These are phyloP conservation scores for Microdon myrmicae DNA, from an alignment of 2,888 invertebrate genomes.

Conservation along the genomic window DNA sequence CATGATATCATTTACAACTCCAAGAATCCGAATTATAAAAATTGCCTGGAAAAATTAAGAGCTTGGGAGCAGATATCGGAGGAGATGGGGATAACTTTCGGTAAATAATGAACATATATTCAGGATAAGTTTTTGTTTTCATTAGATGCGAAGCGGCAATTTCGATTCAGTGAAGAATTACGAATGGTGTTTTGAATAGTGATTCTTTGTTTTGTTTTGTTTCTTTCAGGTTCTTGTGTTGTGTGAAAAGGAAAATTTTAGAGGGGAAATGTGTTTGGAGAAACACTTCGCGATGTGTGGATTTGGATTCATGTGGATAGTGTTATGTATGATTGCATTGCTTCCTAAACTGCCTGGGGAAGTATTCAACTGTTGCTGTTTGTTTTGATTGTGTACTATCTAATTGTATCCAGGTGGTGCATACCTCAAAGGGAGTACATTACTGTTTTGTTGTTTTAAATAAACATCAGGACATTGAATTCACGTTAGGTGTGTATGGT, in stretches of 20 bases:
- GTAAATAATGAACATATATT: constrained; percentile 56
- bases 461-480: no score
- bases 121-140: constrained; percentile 3
- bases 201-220: constrained; percentile 37
- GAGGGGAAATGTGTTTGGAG: constrained; percentile 6
- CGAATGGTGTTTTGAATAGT: constrained; percentile 29
- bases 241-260: not conserved
- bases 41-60: constrained; percentile 64
- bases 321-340: constrained; percentile 10
- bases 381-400: constrained; percentile 12
- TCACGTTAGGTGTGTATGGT: no score
- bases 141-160: not conserved
- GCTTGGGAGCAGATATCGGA: constrained; percentile 65
- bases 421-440: no score
- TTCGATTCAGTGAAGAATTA: no score
- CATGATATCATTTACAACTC: constrained; percentile 66
- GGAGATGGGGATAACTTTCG: constrained; percentile 65
- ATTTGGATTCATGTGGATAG: constrained; percentile 25
- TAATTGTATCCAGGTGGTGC: no score
- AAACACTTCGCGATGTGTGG: constrained; percentile 6
- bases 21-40: constrained; percentile 66
- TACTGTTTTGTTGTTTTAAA: not conserved
- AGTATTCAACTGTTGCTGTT: constrained; percentile 39
- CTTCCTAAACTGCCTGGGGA: constrained; percentile 21
- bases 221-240: constrained; percentile 3